Percentiles rank a stretch among this genome's conserved stretches.
Evolutionary conservation across 2,113 vertebrate species (phyloP).

Genomic region (Dasyprocta punctata): DNA sequence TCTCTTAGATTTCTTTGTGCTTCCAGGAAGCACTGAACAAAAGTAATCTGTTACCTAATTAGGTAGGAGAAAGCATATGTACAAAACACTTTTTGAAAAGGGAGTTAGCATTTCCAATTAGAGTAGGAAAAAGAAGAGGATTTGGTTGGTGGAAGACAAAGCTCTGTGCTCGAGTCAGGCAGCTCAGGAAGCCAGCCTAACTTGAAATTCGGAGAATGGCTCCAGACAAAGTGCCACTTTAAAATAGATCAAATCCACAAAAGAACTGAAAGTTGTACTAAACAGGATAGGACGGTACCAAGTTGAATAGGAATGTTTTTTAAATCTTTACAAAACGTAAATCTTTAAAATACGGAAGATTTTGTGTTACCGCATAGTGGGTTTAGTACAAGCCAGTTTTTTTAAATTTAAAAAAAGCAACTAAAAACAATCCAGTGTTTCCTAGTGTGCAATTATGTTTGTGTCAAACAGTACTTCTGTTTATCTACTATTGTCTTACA

Average conservation of each 20-base stretch:
- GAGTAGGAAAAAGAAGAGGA: not conserved
- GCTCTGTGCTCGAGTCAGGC: not conserved
- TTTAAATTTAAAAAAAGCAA: not conserved
- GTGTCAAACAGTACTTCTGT: not conserved
- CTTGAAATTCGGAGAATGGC: not conserved
- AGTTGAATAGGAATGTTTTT: not conserved
- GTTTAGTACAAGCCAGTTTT: not conserved
- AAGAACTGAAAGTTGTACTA: not conserved
- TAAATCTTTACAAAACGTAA: not conserved
- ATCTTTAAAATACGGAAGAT: not conserved
- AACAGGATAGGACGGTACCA: not conserved
- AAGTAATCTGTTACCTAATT: conserved; percentile 51
- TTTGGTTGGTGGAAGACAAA: not conserved
- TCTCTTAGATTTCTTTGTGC: conserved; percentile 8
- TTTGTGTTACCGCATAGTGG: not conserved
- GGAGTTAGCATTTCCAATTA: conserved; percentile 45
- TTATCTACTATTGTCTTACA: conserved; percentile 12
- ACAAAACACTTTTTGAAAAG: conserved; percentile 27
- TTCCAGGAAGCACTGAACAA: conserved; percentile 24
- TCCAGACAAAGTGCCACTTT: not conserved
- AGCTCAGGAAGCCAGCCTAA: not conserved
- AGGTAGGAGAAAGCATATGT: not conserved
- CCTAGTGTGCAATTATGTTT: not conserved
- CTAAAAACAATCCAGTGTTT: not conserved
- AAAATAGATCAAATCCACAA: not conserved